Evolutionary conservation across 1,140 invertebrate species (phyloP).

Genomic region (Diplogasteroides magnus): DNA sequence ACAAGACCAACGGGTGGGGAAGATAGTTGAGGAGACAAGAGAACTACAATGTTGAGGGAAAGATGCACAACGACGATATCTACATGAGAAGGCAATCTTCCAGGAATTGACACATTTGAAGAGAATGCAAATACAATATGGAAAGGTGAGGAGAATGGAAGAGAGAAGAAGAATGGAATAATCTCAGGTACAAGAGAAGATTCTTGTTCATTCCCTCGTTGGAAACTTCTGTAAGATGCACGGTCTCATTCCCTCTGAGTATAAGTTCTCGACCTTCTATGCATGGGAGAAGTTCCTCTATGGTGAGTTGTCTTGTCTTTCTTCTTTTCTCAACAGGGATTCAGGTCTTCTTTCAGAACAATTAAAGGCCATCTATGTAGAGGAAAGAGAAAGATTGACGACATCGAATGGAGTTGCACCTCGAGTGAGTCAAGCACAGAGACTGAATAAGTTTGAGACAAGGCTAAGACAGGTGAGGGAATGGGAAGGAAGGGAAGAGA

Average conservation of each 20-base stretch:
- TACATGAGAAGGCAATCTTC: conserved; percentile 78
- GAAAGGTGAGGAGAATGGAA: conserved; percentile 59
- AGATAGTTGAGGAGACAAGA: too few species aligned
- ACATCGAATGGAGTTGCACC: not conserved
- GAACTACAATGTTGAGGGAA: conserved; percentile 2
- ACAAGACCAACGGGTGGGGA: not conserved
- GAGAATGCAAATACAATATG: conserved; percentile 79
- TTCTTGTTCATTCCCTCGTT: conserved; percentile 75
- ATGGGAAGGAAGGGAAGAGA: not conserved
- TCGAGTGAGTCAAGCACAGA: conserved; percentile 6
- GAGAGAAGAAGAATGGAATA: conserved; percentile 10
- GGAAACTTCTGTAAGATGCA: conserved; percentile 74
- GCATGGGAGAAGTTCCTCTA: conserved; percentile 86
- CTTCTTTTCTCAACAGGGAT: too few species aligned
- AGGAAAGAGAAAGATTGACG: conserved; percentile 41
- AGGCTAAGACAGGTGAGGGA: not conserved
- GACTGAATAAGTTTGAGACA: conserved; percentile 15
- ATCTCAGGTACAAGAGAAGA: conserved; percentile 70
- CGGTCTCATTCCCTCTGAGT: conserved; percentile 68
- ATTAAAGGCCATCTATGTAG: conserved; percentile 48
- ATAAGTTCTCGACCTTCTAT: conserved; percentile 67
- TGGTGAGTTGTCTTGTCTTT: conserved; percentile 58
- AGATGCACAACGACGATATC: conserved; percentile 24
- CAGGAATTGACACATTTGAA: conserved; percentile 87
- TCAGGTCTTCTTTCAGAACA: conserved; percentile 49